phyloP scores from a whole-genome alignment of 1,140 invertebrate genomes.

The Portunus trituberculatus region DNA sequence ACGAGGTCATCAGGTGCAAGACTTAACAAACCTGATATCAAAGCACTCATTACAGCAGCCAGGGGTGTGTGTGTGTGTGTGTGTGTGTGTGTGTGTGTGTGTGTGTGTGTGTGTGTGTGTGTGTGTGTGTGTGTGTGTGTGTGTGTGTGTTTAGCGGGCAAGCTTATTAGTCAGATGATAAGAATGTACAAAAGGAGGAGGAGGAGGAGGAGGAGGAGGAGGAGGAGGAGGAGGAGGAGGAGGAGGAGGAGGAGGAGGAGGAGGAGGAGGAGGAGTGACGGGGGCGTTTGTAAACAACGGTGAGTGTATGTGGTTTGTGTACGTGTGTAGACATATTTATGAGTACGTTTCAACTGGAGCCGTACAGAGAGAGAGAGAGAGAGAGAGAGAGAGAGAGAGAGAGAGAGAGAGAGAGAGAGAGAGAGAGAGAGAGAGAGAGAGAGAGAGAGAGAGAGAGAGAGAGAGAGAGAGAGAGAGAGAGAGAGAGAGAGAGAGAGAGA shows the following conservation, averaged over 20 bases:
- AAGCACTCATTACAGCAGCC: background rate
- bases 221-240: background rate
- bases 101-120: background rate
- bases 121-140: slow-evolving; percentile 1
- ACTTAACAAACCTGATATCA: too few species aligned
- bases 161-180: background rate
- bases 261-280: background rate
- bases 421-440: too few species aligned
- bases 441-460: too few species aligned
- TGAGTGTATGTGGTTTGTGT: background rate
- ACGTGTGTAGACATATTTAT: background rate
- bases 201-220: background rate
- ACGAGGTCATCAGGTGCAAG: background rate
- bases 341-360: background rate
- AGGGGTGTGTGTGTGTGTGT: background rate
- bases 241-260: background rate
- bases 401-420: too few species aligned
- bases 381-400: too few species aligned
- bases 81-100: too few species aligned
- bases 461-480: too few species aligned
- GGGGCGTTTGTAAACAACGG: background rate
- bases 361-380: too few species aligned
- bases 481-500: too few species aligned
- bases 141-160: background rate
- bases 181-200: background rate